Base-by-base conservation (phyloP, 92 coral and sea anemone genomes). In the Muricea muricata region DNA sequence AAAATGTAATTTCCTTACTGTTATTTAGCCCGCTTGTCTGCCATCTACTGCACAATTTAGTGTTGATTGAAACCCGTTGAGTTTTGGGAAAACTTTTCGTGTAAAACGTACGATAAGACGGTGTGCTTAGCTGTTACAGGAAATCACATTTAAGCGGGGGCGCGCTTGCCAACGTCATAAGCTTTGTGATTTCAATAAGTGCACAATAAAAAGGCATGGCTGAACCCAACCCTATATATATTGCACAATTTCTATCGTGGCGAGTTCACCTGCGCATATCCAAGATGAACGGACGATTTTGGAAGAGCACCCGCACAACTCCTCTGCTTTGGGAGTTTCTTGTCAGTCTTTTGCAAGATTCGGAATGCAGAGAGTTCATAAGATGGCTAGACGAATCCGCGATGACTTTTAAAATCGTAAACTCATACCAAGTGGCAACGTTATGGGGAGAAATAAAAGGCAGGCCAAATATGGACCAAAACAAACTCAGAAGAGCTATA, bases 361-460 rank as follows among this genome's bases (percentile, higher is more conserved):
- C 90, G 32, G 91, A 92, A 12, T 93, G 93, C 45, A 55, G 93
- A 12, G 87, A 93, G 10, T 74, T 97, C 77, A 97, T 97, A 54
- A 80, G 75, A 75, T 97, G 99, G 99, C 90, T 97, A 52, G 90
- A 92, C 73, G 89, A 89, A 54, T 93, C 94, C 17, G 89, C 86
- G 32, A 88, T 91, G 71, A 94, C 92, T 21, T 97, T 97, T 80
- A 97, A 92, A 58, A 87, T 97, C 21, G 91, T 91, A 12, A 94
- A 97, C 50, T 97, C 94, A 48, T 93, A 94, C 54, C 94, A 97
- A 83, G 99, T 97, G 11, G 99, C 99, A 6, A 92, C 85, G 60
- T 87, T 97, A 48, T 97, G 99, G 99, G 99, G 99, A 26, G 89
- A 90, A 67, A 85, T 94, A 14, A 97, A 97, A 65, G 98, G 93